These are phyloP conservation scores for Chrysemys picta DNA, from an alignment of 2,113 vertebrate genomes.

Conservation along the genomic window DNA sequence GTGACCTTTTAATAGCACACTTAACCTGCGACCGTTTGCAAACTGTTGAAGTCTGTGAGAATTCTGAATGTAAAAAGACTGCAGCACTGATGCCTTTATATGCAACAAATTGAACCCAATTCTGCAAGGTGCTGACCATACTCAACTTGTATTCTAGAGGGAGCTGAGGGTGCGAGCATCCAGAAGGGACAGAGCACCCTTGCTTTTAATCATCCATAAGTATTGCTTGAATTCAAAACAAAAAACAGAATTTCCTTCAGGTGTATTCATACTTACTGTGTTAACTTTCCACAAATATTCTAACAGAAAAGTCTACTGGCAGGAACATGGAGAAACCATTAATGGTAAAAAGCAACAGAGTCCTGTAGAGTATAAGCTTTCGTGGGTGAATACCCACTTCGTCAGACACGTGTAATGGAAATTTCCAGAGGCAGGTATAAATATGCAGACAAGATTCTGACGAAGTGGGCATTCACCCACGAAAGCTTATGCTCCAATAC, in stretches of 20 bases:
- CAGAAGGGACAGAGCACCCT: not conserved
- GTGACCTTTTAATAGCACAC: slow-evolving; percentile 24
- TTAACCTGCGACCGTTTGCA: slow-evolving; percentile 42
- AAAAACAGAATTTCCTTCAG: not conserved
- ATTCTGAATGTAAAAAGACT: not conserved
- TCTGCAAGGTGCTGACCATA: not conserved
- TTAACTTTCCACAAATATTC: not conserved
- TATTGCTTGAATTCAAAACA: not conserved
- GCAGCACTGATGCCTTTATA: not conserved
- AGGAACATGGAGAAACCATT: not conserved
- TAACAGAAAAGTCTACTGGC: not conserved
- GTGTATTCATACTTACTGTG: not conserved
- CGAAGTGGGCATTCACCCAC: too few relatives aligned
- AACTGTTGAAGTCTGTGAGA: not conserved
- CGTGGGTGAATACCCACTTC: too few relatives aligned
- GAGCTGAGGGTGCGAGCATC: not conserved
- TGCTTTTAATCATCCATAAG: not conserved
- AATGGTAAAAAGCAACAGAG: not conserved
- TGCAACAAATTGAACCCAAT: not conserved
- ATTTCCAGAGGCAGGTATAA: too few relatives aligned
- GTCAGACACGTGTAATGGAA: too few relatives aligned
- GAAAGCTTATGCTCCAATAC: too few relatives aligned
- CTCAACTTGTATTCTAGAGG: not conserved
- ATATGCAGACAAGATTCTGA: too few relatives aligned
- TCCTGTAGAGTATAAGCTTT: too few relatives aligned